Evolutionary conservation across 2,113 vertebrate genomes (phyloP), one percentile per base, ranked within the genome.

Genomic region (Coptodon bakossiorum): DNA sequence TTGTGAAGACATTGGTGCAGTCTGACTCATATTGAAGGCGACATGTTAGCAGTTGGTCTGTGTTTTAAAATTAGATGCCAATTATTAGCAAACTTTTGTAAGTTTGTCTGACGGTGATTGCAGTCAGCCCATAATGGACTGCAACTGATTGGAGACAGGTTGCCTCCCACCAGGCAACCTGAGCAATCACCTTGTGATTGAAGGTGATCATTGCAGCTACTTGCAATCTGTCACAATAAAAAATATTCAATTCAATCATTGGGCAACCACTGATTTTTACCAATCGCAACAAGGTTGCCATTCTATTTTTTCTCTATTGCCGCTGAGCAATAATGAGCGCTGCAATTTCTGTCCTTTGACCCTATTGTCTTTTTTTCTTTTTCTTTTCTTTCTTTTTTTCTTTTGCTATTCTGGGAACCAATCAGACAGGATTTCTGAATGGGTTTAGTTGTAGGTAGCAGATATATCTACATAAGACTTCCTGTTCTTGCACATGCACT

Each of bases 1-100:
- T 36, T 66, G 19, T 4, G 34, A 0, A 31, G 14, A n/a, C 34
- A 38, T 0, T 68, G 19, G 6, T 38, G 61, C 19, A 68, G 34
- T 59, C 27, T 29, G 56, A 59, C 56, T 59, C 13, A 16, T 29
- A 68, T 1, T n/a, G 31, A 66, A 19, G 34, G 19, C 3, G 6
- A 7, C 17, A 66, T 66, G 19, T 38, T 68, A 13, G 63, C 36
- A 6, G 4, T 68, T n/a, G 24, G 36, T 40, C 11, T 68, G 63
- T 22, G 17, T 40, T 40, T 14, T 38, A 13, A 68, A 68, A 68
- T 68, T 68, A 40, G n/a, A 68, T 22, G 7, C 5, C 12, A 57
- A 14, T 24, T 9, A 68, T 68, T 68, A 14, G n/a, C 36, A 40
- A 24, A 24, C 3, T 2, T 68, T 40, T 36, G 12, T n/a, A 13